Conservation (phyloP, 2,797 vertebrate species). For the Pseudotriccus pelzelni region DNA sequence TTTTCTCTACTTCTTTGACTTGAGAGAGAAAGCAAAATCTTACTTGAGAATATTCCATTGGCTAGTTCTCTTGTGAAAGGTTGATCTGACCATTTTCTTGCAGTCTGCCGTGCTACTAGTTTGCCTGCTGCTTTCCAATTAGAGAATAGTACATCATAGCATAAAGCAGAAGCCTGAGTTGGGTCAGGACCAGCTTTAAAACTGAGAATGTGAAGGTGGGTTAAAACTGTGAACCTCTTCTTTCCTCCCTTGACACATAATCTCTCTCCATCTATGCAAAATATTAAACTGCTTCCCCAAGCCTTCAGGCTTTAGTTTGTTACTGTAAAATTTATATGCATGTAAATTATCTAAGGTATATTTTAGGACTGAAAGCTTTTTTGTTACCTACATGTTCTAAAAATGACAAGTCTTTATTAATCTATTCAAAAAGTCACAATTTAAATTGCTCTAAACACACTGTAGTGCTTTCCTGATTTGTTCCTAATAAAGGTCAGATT, state of each 20-base stretch:
- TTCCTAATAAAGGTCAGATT: conserved; percentile 57
- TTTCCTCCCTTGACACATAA: not conserved
- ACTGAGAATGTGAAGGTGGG: not conserved
- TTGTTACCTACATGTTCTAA: conserved; percentile 37
- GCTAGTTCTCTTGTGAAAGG: not conserved
- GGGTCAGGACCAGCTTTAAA: not conserved
- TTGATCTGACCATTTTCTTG: not conserved
- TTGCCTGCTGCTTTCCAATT: not conserved
- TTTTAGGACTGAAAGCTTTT: conserved; percentile 37
- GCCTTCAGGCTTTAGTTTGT: conserved; percentile 15
- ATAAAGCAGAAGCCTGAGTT: not conserved
- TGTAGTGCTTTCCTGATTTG: conserved; percentile 37
- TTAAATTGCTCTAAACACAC: conserved; percentile 55
- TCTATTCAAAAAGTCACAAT: conserved; percentile 22
- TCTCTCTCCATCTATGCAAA: not conserved
- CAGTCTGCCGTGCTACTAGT: not conserved
- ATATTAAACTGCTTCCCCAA: not conserved
- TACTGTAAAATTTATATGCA: not conserved
- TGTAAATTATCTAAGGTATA: not conserved
- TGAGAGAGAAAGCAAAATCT: not conserved
- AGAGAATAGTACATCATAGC: not conserved
- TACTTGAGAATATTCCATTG: not conserved
- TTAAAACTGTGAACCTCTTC: not conserved
- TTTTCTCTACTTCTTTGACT: not conserved
- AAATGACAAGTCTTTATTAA: conserved; percentile 55